phyloP scores from a whole-genome alignment of 2,113 vertebrate genomes.

The Passer domesticus region DNA sequence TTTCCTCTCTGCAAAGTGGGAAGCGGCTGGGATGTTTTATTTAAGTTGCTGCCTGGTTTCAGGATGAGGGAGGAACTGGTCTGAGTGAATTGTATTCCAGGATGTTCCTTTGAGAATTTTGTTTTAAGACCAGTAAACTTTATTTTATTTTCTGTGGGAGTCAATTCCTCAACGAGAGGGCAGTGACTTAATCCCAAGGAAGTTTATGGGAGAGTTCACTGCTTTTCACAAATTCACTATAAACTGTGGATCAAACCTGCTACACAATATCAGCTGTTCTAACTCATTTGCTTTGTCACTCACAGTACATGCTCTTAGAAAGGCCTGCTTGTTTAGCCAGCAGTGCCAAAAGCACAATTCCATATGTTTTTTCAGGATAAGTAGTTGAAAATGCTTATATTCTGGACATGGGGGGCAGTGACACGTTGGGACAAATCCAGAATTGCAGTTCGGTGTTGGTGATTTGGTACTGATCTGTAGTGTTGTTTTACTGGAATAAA shows the following conservation, averaged over 20 bases:
- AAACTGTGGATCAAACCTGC: background rate
- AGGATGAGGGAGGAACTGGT: background rate
- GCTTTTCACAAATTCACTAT: background rate
- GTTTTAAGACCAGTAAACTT: background rate
- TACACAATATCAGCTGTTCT: background rate
- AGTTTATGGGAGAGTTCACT: background rate
- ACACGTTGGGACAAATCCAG: background rate
- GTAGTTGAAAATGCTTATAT: background rate
- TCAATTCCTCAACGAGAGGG: background rate
- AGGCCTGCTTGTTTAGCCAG: background rate
- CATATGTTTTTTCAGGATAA: background rate
- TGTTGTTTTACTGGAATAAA: background rate
- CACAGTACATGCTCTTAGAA: background rate
- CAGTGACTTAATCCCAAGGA: background rate
- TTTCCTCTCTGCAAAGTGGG: background rate
- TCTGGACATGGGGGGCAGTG: background rate
- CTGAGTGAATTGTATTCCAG: background rate
- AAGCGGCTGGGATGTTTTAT: background rate
- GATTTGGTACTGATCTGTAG: background rate
- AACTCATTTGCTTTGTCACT: background rate
- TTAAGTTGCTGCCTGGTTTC: background rate
- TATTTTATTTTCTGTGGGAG: conserved; percentile 1
- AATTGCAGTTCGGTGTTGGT: background rate
- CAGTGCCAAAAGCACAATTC: background rate
- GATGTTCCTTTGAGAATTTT: conserved; percentile 23